Base-by-base conservation (phyloP, 1,140 invertebrate species). In the Drosophila willistoni region DNA sequence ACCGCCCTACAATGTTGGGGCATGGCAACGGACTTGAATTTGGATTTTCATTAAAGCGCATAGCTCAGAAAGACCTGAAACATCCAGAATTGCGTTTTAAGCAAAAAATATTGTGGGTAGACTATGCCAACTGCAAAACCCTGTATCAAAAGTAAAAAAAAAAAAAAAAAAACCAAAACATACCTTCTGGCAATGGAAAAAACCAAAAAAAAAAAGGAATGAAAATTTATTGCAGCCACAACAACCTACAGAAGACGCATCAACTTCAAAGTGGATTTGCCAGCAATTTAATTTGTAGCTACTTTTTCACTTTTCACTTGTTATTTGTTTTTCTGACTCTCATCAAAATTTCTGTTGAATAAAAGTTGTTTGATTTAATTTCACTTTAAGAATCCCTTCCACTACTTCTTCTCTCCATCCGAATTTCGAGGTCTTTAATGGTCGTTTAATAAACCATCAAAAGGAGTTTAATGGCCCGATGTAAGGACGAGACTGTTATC, bases 41-140 rank as follows among this genome's bases (percentile, higher is more conserved):
- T 81, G 68, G 82, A 81, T 86, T 86, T 85, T 87, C 75, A 86
- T 86, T 87, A 79, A 87, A 86, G 71, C 69, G 71, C 69, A 22
- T 51, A 51, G 54, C 10, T 42, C 22, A 12, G n/a, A 62, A 55
- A 66, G 36, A 29, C 55, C 61, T 65, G 55, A 70, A 63, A 51
- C 17, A 51, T 51, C 44, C 13, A 51, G 17, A 51, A 68, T 33
- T 54, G 60, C 65, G 56, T 73, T 72, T 56, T 36, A 36, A 33
- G 33, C 14, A 68, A 76, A 70, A 54, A 54, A 67, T 68, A 68
- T 14, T 68, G 81, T 55, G 59, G 59, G 55, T 41, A 7, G 56
- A 66, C 61, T 22, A 22, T 22, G 41, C 55, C 29, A 34, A 62
- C 17, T 62, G 39, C 60, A 36, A 22, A 36, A 17, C 36, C 3